Percentiles rank a stretch among this genome's conserved stretches.
Evolutionary conservation across 2,888 invertebrate genomes (phyloP).

Genomic region (Limnephilus auricula): DNA sequence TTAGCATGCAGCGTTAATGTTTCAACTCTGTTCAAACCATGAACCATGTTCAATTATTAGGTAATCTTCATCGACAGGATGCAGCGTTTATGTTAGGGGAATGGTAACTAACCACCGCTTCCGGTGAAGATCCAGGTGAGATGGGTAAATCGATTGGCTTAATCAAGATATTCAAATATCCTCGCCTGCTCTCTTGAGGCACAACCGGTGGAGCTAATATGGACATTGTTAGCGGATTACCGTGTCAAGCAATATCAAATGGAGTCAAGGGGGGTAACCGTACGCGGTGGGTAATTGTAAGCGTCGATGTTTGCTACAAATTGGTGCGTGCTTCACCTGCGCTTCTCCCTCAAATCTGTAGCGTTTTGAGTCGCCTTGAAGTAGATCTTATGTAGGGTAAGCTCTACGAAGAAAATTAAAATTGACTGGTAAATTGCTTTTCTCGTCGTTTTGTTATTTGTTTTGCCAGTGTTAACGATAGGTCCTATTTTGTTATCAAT

Average conservation of each 20-base stretch:
- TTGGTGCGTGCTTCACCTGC: no score
- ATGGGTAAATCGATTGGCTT: neutral
- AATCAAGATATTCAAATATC: neutral
- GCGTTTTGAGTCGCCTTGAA: no score
- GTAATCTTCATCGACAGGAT: neutral
- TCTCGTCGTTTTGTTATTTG: no score
- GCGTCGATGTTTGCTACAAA: no score
- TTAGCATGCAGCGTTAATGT: neutral
- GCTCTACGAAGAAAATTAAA: no score
- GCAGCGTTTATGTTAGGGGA: neutral
- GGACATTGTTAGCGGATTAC: neutral
- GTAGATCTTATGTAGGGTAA: no score
- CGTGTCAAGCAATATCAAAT: neutral
- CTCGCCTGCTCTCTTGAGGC: neutral
- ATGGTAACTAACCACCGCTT: neutral
- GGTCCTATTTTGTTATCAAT: no score
- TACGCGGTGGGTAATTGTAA: no score
- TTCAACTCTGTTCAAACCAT: neutral
- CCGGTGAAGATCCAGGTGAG: neutral
- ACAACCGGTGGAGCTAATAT: neutral
- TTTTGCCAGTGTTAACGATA: no score
- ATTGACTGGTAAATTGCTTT: no score
- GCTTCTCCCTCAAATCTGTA: no score
- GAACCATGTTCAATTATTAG: neutral
- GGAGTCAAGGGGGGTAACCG: no score